Evolutionary conservation across 2,888 invertebrate genomes (phyloP), one percentile per base, ranked within the genome.

Genomic region (Amorpha juglandis): DNA sequence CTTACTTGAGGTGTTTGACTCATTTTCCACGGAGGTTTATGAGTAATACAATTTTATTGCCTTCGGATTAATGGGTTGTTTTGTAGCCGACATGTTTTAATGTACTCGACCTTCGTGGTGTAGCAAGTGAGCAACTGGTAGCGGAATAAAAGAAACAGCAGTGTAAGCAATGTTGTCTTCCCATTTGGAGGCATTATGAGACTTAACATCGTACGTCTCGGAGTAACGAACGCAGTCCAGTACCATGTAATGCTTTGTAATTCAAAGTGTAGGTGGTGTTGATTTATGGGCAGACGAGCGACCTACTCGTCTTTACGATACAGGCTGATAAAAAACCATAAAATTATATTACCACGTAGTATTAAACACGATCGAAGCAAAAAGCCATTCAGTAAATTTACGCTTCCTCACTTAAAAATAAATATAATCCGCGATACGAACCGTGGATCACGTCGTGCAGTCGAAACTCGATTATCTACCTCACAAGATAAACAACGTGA

Each of bases 391-490:
- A 50, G 0, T 45, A 45, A 45, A 45, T 12, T 12, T 14, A 14
- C 9, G 19, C 8, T 19, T 50, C 48, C 14, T n/a, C 27, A 27
- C 9, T 50, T 9, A n/a, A 50, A 50, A 50, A 3, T 8, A 16
- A 42, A 58, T 38, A 42, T 50, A 58, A 42, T 58, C 58, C 38
- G 42, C 19, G 38, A 38, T 6, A 42, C 11, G 6, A 11, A 42
- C 58, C 19, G 38, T 0, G 42, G 38, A 58, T 58, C 58, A 58
- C 58, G 58, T 38, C 7, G 19, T 38, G 35, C 33, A 16, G 52
- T 52, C 33, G 52, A 52, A 58, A 58, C 58, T 42, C 58, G 58
- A 58, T 58, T 58, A 58, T 42, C 50, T 50, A 50, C 38, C 19
- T 58, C 19, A 12, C 19, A 58, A 58, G 58, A 58, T 19, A 58